Percentiles rank a stretch among this genome's conserved stretches.
Evolutionary conservation across 2,888 invertebrate genomes (phyloP).

Genomic region (Callosobruchus maculatus): DNA sequence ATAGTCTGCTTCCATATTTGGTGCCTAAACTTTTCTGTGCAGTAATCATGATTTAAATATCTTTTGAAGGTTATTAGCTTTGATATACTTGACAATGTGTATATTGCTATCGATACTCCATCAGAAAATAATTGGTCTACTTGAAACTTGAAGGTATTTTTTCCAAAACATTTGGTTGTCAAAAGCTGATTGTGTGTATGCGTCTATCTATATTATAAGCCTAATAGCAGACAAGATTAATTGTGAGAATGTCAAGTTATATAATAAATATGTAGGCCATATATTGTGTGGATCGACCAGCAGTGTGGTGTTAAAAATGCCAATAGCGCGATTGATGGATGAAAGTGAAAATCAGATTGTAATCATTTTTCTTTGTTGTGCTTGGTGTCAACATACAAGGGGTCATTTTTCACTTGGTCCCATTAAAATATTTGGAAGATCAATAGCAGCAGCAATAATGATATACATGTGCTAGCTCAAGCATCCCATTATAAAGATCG

Average conservation of each 20-base stretch:
- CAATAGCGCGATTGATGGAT: neutral
- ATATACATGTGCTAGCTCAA: no score
- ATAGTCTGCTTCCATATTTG: no score
- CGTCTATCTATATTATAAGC: neutral
- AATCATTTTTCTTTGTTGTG: neutral
- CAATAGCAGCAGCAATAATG: neutral
- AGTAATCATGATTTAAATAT: no score
- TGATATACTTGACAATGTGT: no score
- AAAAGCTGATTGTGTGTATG: neutral
- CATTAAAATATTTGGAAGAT: neutral
- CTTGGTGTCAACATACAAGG: neutral
- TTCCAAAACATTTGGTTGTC: no score
- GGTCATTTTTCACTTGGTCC: neutral
- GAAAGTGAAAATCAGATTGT: neutral
- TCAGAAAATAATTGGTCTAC: no score
- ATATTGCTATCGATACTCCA: no score
- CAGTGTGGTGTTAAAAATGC: neutral
- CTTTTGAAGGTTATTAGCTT: no score
- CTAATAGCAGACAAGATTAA: neutral
- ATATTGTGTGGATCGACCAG: neutral
- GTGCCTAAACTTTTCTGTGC: no score
- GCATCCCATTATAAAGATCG: no score
- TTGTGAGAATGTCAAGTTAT: neutral
- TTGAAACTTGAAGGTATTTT: no score
- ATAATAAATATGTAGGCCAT: neutral